Conservation (phyloP, 2,113 vertebrate species). For the Leucopsar rothschildi region DNA sequence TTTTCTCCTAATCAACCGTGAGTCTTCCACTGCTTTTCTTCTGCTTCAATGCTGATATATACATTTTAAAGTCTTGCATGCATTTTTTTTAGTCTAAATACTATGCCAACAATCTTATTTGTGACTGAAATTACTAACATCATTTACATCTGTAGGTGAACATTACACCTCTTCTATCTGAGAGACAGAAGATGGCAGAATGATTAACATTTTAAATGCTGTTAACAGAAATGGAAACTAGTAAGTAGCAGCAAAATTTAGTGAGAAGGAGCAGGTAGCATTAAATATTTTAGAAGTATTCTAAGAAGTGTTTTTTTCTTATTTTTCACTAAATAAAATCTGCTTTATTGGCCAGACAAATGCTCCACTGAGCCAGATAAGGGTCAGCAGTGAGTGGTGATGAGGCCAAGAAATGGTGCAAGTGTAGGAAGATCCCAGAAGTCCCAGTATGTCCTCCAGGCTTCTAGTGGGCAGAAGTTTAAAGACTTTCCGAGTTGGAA, state of each 20-base stretch:
- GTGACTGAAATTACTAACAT: background rate
- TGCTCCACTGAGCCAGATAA: background rate
- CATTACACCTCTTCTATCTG: background rate
- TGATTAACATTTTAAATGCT: constrained; percentile 32
- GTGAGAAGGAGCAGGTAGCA: constrained; percentile 37
- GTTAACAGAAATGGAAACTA: constrained; percentile 54
- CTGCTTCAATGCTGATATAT: background rate
- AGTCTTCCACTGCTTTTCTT: background rate
- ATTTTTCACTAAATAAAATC: background rate
- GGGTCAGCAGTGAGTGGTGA: background rate
- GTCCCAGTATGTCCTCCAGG: background rate
- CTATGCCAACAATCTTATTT: background rate
- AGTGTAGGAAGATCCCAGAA: background rate
- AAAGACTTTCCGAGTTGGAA: background rate
- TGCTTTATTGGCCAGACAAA: background rate
- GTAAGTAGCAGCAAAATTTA: constrained; percentile 56
- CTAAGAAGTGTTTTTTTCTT: background rate
- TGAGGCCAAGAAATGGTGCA: background rate
- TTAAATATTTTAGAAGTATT: constrained; percentile 52
- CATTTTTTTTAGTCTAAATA: background rate
- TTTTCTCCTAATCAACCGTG: background rate
- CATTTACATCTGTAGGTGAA: background rate
- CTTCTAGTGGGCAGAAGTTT: background rate
- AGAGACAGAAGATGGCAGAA: constrained; percentile 48
- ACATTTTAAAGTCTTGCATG: background rate